Percentiles rank a stretch among this genome's conserved stretches.
Evolutionary conservation across 1,140 invertebrate genomes (phyloP).

Genomic region (Anastatus disparis): DNA sequence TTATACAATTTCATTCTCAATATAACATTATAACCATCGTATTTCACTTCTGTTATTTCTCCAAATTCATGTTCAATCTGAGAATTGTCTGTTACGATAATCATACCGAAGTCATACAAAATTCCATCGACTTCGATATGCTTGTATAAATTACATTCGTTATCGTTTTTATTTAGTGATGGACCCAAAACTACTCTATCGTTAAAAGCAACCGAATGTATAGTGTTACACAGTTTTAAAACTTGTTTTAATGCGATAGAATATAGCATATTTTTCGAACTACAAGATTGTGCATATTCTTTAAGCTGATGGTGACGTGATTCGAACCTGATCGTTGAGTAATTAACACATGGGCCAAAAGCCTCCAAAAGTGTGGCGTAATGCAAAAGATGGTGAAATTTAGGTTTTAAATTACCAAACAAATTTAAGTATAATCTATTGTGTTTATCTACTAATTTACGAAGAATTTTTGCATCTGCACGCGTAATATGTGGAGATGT

Average conservation of each 20-base stretch:
- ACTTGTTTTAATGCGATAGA: not conserved
- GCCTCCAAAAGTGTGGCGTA: not conserved
- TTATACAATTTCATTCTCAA: not conserved
- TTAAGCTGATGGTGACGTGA: not conserved
- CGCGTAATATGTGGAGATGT: not conserved
- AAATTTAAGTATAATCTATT: not conserved
- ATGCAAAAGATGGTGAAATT: not conserved
- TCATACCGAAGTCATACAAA: too few species aligned
- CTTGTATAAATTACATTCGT: too few species aligned
- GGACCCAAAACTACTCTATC: too few species aligned
- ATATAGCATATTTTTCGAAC: not conserved
- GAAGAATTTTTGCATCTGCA: not conserved
- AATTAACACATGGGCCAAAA: not conserved
- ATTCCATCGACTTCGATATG: too few species aligned
- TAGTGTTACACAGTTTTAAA: not conserved
- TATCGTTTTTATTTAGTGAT: too few species aligned
- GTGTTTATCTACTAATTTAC: not conserved
- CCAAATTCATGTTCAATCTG: not conserved
- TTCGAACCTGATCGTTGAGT: not conserved
- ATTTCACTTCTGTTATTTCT: too few species aligned
- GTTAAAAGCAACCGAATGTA: too few species aligned
- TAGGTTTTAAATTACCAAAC: not conserved
- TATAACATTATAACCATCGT: not conserved
- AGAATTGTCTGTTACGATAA: too few species aligned
- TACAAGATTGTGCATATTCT: not conserved